Evolutionary conservation across 2,113 vertebrate genomes (phyloP), one percentile per base, ranked within the genome.

Genomic region (Tringa solitaria): DNA sequence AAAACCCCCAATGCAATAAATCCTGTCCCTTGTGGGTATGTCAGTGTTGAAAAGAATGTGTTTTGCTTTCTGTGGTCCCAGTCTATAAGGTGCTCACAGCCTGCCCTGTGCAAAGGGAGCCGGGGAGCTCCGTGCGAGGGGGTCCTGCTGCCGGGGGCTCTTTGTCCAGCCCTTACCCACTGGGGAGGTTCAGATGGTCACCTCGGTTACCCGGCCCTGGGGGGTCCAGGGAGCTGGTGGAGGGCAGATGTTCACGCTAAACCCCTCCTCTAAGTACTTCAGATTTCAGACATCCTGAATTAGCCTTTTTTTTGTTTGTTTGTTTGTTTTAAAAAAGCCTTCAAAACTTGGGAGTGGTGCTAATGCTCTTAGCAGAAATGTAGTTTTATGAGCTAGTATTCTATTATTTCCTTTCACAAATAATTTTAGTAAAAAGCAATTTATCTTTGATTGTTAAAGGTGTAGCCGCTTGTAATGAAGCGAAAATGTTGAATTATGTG

Each of bases 61-160:
- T 60, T 60, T 60, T 53, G 56, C n/a, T 53, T 30, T 35, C 72
- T 27, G 16, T 28, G 48, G 7, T 35, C 13, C 4, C 32, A 14
- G 17, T 32, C 26, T 39, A 0, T 45, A 14, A 67, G 67, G 32
- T 8, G 48, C 33, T 43, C 2, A 2, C 45, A 4, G 24, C 9
- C 6, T 32, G 3, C 63, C 30, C 19, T 3, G 59, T 43, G 45
- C 63, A 37, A 46, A 43, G 54, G 41, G 35, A 16, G 24, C 21
- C 14, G 21, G 56, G 56, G 33, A n/a, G 56, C 56, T 14, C 4
- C 0, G 0, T 1, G 4, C 0, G 57, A 57, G 61, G 51, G 51
- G 51, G 51, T 27, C 26, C 26, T 57, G 56, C 56, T 21, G 27
- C 51, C 14, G 61, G 7, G 12, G 17, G 68, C 21, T 57, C 85